A percentile compares a stretch with the other conserved stretches of the same genome.
phyloP scores from a whole-genome alignment of 2,888 invertebrate species.

The Hypselothyrea guttata region DNA sequence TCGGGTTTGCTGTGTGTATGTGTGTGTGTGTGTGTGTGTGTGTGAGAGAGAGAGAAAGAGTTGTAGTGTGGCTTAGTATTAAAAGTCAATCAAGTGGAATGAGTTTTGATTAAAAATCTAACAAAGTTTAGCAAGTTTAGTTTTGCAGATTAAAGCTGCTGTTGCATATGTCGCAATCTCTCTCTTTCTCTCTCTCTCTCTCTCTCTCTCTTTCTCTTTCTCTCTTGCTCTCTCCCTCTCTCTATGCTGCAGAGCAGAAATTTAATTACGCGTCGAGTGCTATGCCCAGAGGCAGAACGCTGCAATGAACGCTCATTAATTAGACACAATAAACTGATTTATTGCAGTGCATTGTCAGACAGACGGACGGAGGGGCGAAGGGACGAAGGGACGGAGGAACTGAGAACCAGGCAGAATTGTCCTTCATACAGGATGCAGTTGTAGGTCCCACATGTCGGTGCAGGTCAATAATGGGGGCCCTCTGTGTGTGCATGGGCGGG shows the following conservation, averaged over 20 bases:
- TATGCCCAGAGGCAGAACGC: constrained; percentile 16
- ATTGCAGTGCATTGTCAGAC: constrained; percentile 24
- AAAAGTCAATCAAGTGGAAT: constrained; percentile 62
- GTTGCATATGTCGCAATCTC: background rate
- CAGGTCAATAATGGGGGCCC: too few species aligned
- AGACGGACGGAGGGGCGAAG: background rate
- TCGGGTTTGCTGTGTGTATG: background rate
- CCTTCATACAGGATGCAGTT: too few species aligned
- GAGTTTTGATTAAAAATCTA: constrained; percentile 72
- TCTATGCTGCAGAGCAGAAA: constrained; percentile 27
- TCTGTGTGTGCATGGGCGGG: background rate
- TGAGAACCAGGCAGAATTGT: too few species aligned
- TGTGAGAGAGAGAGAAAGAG: too few species aligned
- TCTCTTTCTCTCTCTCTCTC: too few species aligned
- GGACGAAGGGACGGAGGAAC: background rate
- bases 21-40: constrained; percentile 2
- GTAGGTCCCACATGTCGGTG: too few species aligned
- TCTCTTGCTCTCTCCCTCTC: too few species aligned
- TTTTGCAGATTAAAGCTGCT: constrained; percentile 25
- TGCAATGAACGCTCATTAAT: constrained; percentile 47
- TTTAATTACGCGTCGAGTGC: constrained; percentile 33
- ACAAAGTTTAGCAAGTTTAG: constrained; percentile 49
- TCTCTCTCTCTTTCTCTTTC: too few species aligned
- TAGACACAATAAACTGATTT: constrained; percentile 60
- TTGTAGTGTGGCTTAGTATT: constrained; percentile 33